Base-by-base conservation (phyloP, 2,113 vertebrate species). In the Caloenas nicobarica region DNA sequence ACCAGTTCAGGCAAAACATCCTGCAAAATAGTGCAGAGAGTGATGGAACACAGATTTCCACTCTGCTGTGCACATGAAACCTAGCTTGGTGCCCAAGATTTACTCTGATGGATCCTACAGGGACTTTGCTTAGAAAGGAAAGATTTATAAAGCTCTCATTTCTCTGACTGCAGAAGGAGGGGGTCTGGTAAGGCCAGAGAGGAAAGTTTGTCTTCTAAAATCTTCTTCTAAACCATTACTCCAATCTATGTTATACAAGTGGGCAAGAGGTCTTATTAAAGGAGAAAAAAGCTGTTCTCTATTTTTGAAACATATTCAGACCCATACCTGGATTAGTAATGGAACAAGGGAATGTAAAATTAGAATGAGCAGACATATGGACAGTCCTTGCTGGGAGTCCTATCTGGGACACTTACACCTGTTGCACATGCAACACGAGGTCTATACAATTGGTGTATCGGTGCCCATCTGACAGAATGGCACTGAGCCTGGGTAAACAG, bases 381-480 rank as follows among this genome's bases (percentile, higher is more conserved):
- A 56, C 81, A 68, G 5, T 65, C 26, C 95, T 95, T 95, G 88
- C 91, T 94, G 93, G 64, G 91, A 89, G 93, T 94, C 61, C 91
- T 93, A 95, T 88, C 73, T 96, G 83, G 96, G 95, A 86, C 88
- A 60, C 77, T 81, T 46, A 69, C 72, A 96, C 80, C 83, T 86
- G 82, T 89, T 80, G 89, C 80, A 90, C 64, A 10, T 9, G 44
- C 29, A 86, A 5, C 70, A 68, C 70, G 86, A 48, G 57, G 51
- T 64, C 62, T 91, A 77, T 81, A 4, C 70, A 78, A 81, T 87
- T 34, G 83, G 64, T 68, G 88, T n/a, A 62, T 58, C 66, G 57
- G 13, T 81, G 83, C 50, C 89, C 95, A 96, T 95, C 95, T 97
- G 95, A 97, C 85, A 92, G 42, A 48, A 76, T 91, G 94, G 92